Evolutionary conservation across 1,140 invertebrate genomes (phyloP).

Genomic region (Sitodiplosis mosellana): DNA sequence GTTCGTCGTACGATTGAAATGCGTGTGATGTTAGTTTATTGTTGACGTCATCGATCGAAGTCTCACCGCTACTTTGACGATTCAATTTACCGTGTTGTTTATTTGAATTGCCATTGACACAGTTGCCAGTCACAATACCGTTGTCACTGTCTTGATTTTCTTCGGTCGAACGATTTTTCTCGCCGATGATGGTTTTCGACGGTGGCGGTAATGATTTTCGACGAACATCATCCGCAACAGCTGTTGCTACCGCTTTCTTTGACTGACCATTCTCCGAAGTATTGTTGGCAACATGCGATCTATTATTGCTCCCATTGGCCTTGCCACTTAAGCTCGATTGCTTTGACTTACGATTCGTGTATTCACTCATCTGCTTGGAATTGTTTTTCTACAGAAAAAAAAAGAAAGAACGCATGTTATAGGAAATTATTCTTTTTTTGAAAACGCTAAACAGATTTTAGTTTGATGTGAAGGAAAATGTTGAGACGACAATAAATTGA

Average conservation of each 20-base stretch:
- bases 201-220: too few species aligned
- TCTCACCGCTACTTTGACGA: neutral
- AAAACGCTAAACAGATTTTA: too few species aligned
- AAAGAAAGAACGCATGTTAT: too few species aligned
- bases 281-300: neutral
- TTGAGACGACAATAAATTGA: too few species aligned
- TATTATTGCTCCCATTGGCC: neutral
- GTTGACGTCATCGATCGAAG: conserved; percentile 3
- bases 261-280: neutral
- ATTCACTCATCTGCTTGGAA: neutral
- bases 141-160: neutral
- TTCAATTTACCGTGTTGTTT: neutral
- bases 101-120: neutral
- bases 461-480: too few species aligned
- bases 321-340: neutral
- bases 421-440: too few species aligned
- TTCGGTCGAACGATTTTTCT: neutral
- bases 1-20: conserved; percentile 4
- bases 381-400: neutral
- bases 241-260: neutral
- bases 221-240: too few species aligned
- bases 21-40: conserved; percentile 3
- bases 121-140: neutral
- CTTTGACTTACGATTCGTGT: neutral
- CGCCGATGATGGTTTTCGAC: too few species aligned